phyloP scores from a whole-genome alignment of 2,797 vertebrate genomes.

The Sciurus vulgaris region DNA sequence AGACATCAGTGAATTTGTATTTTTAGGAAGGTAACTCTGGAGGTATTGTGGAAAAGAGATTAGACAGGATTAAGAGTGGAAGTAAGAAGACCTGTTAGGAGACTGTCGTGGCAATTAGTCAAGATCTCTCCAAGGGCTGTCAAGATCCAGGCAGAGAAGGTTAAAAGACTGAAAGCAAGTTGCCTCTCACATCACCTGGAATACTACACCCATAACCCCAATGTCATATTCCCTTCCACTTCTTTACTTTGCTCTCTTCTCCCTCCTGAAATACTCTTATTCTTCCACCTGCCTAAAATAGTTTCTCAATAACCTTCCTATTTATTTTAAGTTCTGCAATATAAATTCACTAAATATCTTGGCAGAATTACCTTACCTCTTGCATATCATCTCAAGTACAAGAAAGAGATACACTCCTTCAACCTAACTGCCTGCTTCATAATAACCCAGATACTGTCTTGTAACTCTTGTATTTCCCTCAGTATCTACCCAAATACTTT shows the following conservation, averaged over 20 bases:
- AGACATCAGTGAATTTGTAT: neutral
- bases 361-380: neutral
- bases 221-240: neutral
- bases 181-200: neutral
- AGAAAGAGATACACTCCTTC: neutral
- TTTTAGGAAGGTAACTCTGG: slow-evolving; percentile 8
- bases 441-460: neutral
- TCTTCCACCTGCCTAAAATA: neutral
- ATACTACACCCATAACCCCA: fast-evolving
- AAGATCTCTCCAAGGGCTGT: neutral
- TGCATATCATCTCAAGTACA: neutral
- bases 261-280: neutral
- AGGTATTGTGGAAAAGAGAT: neutral
- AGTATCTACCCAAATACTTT: neutral
- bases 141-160: too few species aligned
- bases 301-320: neutral
- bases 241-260: neutral
- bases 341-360: neutral
- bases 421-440: neutral
- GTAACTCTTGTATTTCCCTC: neutral
- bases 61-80: neutral
- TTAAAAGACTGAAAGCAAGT: too few species aligned
- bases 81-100: neutral
- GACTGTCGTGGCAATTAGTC: neutral
- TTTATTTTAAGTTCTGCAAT: neutral